Evolutionary conservation across 2,113 vertebrate genomes (phyloP).

Genomic region (Phrynocephalus versicolor): DNA sequence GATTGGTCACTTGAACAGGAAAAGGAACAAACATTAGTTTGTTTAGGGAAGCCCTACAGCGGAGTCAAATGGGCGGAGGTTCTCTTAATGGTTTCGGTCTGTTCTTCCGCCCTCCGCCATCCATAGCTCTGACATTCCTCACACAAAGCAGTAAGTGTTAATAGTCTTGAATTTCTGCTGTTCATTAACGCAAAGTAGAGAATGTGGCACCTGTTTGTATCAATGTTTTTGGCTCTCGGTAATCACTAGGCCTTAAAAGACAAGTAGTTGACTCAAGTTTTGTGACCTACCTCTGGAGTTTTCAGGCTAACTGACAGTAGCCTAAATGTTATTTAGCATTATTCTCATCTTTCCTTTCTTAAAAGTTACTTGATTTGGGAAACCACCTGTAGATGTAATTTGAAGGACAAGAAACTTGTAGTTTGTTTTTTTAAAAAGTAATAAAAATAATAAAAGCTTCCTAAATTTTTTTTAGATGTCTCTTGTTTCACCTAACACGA

Average conservation of each 20-base stretch:
- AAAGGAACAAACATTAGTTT: neutral
- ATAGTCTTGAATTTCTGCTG: neutral
- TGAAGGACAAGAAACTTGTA: slow-evolving; percentile 62
- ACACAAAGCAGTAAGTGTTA: neutral
- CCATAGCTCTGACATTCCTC: neutral
- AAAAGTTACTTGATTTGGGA: slow-evolving; percentile 62
- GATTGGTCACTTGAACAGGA: neutral
- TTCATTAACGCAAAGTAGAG: neutral
- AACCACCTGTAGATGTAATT: slow-evolving; percentile 71
- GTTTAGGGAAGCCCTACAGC: neutral
- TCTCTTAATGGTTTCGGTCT: neutral
- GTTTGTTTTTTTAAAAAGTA: slow-evolving; percentile 45
- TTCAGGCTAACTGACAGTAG: slow-evolving; percentile 48
- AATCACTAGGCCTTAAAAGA: slow-evolving; percentile 48
- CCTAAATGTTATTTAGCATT: slow-evolving; percentile 28
- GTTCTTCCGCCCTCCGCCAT: neutral
- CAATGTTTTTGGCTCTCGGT: slow-evolving; percentile 32
- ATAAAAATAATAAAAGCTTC: slow-evolving; percentile 73
- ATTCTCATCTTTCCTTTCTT: slow-evolving; percentile 3
- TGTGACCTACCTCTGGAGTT: slow-evolving; percentile 60
- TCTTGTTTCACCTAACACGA: slow-evolving; percentile 31
- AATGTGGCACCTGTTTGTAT: neutral
- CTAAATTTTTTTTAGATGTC: slow-evolving; percentile 41
- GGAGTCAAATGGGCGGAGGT: neutral
- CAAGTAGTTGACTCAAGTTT: slow-evolving; percentile 48